These are phyloP conservation scores for Accipiter virgatus DNA, from an alignment of 2,113 vertebrate species.

Conservation along the genomic window DNA sequence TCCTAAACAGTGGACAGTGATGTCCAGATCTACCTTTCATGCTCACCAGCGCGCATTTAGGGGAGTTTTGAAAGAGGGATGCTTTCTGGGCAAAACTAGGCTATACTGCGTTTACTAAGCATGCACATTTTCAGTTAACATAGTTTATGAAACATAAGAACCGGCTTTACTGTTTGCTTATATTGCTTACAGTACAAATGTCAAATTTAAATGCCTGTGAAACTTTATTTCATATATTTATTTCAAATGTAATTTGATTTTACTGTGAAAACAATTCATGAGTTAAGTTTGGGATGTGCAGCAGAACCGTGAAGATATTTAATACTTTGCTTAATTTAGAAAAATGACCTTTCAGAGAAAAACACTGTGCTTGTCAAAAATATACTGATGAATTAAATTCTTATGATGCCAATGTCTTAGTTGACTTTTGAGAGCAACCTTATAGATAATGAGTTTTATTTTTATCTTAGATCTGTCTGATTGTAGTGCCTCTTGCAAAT, in stretches of 20 bases:
- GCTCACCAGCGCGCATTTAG: neutral
- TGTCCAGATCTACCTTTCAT: neutral
- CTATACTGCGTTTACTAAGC: neutral
- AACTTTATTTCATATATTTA: neutral
- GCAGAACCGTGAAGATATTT: constrained; percentile 18
- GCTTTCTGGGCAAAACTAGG: neutral
- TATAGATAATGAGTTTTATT: constrained; percentile 48
- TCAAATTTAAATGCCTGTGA: neutral
- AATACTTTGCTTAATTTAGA: constrained; percentile 55
- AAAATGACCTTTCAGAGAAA: constrained; percentile 46
- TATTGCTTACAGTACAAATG: neutral
- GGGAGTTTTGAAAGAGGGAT: neutral
- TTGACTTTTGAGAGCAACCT: constrained; percentile 36
- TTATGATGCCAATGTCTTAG: neutral
- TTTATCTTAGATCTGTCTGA: constrained; percentile 39
- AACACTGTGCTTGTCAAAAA: constrained; percentile 44
- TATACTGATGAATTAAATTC: constrained; percentile 50
- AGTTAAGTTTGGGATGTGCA: constrained; percentile 3
- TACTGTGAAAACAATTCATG: neutral
- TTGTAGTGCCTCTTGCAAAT: constrained; percentile 12
- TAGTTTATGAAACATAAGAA: neutral
- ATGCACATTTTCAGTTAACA: neutral
- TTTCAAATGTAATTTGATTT: constrained; percentile 5
- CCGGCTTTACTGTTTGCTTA: neutral
- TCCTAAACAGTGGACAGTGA: accelerated